Evolutionary conservation across 2,113 vertebrate species (phyloP).

Genomic region (Euleptes europaea): DNA sequence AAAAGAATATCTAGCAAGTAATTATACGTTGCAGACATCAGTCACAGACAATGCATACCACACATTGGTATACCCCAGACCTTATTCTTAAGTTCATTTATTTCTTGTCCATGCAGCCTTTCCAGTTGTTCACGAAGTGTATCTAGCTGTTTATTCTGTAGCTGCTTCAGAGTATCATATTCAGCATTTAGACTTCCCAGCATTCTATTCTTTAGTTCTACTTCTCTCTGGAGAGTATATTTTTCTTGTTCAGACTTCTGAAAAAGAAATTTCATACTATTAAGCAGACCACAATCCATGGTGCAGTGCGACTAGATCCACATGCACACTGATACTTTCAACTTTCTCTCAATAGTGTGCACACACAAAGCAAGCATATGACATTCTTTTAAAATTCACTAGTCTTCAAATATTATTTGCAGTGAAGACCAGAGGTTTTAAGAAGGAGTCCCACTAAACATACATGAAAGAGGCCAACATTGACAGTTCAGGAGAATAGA

Average conservation of each 20-base stretch:
- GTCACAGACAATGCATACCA: background rate
- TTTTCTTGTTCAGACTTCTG: slow-evolving; percentile 87
- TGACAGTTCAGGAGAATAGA: background rate
- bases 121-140: slow-evolving; percentile 79
- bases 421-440: background rate
- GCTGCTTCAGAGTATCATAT: slow-evolving; percentile 85
- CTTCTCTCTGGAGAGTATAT: slow-evolving; percentile 88
- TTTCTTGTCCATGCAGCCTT: slow-evolving; percentile 77
- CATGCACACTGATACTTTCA: background rate
- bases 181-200: slow-evolving; percentile 88
- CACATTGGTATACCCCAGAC: slow-evolving; percentile 68
- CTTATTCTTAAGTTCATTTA: slow-evolving; percentile 85
- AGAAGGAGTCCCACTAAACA: background rate
- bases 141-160: slow-evolving; percentile 82
- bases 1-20: background rate
- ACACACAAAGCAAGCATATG: background rate
- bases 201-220: slow-evolving; percentile 88
- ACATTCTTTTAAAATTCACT: background rate
- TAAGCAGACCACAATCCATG: background rate
- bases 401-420: background rate
- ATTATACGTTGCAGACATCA: background rate
- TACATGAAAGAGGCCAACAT: no score
- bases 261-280: slow-evolving; percentile 45
- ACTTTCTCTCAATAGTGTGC: no score
- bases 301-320: background rate